A percentile compares a stretch with the other conserved stretches of the same genome.
Conservation (phyloP, 2,113 vertebrate genomes). For the Eulemur rufifrons region DNA sequence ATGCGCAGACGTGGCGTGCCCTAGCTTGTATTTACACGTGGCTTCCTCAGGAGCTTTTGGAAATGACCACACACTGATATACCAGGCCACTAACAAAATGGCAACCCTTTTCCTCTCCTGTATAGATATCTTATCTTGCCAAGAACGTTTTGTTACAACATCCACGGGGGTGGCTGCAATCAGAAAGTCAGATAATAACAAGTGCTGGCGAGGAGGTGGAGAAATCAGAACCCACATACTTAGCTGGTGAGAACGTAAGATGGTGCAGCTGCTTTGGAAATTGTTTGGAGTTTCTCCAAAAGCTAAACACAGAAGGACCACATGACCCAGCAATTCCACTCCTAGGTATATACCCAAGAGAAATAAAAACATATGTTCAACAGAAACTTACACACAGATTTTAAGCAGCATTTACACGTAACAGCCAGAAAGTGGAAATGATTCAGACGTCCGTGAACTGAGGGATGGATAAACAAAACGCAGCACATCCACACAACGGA, state of each 20-base stretch:
- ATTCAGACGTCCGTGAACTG: rapidly evolving
- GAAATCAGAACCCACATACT: rapidly evolving
- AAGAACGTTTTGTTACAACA: not conserved
- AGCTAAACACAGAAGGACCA: not conserved
- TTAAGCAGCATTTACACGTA: rapidly evolving
- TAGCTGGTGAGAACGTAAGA: rapidly evolving
- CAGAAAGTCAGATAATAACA: not conserved
- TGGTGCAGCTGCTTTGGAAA: rapidly evolving
- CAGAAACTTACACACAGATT: rapidly evolving
- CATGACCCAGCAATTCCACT: not conserved
- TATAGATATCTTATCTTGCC: not conserved
- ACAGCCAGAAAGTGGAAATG: rapidly evolving
- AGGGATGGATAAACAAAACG: rapidly evolving
- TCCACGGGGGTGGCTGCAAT: not conserved
- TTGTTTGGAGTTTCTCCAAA: not conserved
- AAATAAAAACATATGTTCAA: rapidly evolving
- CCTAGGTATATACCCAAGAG: not conserved
- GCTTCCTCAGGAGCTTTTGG: not conserved
- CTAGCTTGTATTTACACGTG: rapidly evolving
- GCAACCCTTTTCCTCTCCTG: not conserved
- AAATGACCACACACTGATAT: not conserved
- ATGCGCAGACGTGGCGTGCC: rapidly evolving
- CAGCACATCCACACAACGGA: rapidly evolving
- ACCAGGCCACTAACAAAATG: not conserved
- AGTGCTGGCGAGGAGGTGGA: rapidly evolving